A percentile compares a stretch with the other conserved stretches of the same genome.
Conservation (phyloP, 2,113 vertebrate genomes). For the Tapirus terrestris region DNA sequence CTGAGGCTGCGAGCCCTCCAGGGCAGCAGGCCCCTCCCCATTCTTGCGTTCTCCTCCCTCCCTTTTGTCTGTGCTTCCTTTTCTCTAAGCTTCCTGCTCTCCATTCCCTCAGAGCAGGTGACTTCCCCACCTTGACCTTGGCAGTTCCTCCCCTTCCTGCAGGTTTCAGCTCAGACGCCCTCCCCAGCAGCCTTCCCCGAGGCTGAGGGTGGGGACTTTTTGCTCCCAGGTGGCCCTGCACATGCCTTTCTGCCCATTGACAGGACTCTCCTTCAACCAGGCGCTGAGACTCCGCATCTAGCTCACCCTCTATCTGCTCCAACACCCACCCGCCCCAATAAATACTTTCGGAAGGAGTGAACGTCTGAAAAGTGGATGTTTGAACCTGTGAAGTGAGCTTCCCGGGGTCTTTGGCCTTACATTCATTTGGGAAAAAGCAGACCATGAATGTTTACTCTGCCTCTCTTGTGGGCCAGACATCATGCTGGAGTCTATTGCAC, state of each 20-base stretch:
- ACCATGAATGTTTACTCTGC: neutral
- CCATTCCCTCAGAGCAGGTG: neutral
- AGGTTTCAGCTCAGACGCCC: neutral
- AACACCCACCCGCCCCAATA: neutral
- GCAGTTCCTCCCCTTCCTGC: too few relatives aligned
- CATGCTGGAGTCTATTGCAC: neutral
- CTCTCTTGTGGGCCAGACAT: neutral
- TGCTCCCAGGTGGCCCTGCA: neutral
- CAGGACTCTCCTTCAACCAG: neutral
- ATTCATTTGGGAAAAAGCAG: neutral
- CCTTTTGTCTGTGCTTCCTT: neutral
- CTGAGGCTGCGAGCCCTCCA: fast-evolving
- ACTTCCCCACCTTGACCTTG: neutral
- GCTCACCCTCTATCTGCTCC: neutral
- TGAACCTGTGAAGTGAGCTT: constrained; percentile 44
- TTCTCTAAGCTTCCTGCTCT: neutral
- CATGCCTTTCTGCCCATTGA: neutral
- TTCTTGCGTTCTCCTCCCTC: neutral
- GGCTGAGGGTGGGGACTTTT: too few relatives aligned
- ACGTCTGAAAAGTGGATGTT: constrained; percentile 29
- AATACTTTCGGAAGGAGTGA: neutral
- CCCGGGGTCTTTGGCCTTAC: constrained; percentile 46
- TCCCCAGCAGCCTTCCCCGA: neutral
- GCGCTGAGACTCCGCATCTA: neutral
- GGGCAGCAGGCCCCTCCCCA: fast-evolving